Conservation (phyloP, 1,140 invertebrate species). For the Hyles euphorbiae region DNA sequence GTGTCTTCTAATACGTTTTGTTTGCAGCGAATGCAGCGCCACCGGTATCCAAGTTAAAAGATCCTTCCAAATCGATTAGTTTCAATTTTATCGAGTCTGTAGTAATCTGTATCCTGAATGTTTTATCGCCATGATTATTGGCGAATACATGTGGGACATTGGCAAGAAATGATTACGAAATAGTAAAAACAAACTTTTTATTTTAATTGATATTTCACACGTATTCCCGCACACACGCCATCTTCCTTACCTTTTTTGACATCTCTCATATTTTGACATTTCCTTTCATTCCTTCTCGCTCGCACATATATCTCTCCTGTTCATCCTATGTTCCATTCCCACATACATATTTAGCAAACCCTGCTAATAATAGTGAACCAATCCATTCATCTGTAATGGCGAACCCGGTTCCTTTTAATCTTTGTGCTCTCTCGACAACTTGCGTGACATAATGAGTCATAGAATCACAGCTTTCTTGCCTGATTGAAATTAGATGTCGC, state of each 20-base stretch:
- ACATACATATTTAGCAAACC: constrained; percentile 34
- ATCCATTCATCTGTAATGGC: constrained; percentile 34
- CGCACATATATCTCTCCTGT: too few species aligned
- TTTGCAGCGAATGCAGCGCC: neutral
- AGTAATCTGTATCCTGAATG: neutral
- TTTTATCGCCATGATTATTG: constrained; percentile 32
- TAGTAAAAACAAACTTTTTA: too few species aligned
- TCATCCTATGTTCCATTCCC: too few species aligned
- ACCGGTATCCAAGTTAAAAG: neutral
- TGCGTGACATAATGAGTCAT: constrained; percentile 26
- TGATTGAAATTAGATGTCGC: constrained; percentile 24
- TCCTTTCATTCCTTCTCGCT: too few species aligned
- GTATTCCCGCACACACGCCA: too few species aligned
- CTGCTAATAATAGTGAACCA: constrained; percentile 40
- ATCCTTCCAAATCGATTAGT: constrained; percentile 23
- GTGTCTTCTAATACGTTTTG: too few species aligned
- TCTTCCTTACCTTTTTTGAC: too few species aligned
- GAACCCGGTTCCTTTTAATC: constrained; percentile 29
- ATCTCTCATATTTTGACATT: too few species aligned
- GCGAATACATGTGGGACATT: too few species aligned
- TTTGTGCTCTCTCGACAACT: constrained; percentile 16
- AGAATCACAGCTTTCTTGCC: constrained; percentile 23
- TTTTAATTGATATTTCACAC: too few species aligned
- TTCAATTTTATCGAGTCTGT: constrained; percentile 22
- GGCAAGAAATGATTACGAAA: too few species aligned